Conservation (phyloP, 1,140 invertebrate genomes). For the Oryzaephilus surinamensis region DNA sequence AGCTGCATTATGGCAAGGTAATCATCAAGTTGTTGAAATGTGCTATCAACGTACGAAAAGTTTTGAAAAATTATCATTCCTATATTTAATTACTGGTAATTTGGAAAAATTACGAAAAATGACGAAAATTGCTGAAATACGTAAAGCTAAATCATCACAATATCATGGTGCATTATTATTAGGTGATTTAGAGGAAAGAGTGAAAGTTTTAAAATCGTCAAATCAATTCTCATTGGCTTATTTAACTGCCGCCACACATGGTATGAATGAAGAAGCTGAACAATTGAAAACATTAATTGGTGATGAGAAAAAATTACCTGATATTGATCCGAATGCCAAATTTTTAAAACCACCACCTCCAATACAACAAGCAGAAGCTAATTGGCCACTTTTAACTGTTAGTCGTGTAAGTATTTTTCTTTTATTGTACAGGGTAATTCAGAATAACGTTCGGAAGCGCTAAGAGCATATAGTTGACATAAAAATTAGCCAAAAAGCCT, state of each 20-base stretch:
- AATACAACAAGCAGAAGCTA: conserved; percentile 75
- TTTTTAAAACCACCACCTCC: conserved; percentile 82
- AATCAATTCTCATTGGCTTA: conserved; percentile 76
- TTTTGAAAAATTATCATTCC: conserved; percentile 96
- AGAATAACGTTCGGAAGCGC: too few species aligned
- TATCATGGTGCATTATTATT: conserved; percentile 90
- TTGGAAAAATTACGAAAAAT: conserved; percentile 96
- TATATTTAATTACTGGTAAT: conserved; percentile 98
- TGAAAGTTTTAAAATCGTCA: conserved; percentile 78
- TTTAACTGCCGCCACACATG: conserved; percentile 91
- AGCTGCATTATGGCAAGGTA: conserved; percentile 87
- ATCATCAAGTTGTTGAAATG: conserved; percentile 97
- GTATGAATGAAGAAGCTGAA: conserved; percentile 69
- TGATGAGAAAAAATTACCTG: conserved; percentile 58
- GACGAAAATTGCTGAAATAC: conserved; percentile 97
- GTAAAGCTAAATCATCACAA: conserved; percentile 91
- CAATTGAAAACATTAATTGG: conserved; percentile 54
- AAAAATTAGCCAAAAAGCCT: too few species aligned
- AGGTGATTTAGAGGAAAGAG: conserved; percentile 85
- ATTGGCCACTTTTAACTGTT: conserved; percentile 94
- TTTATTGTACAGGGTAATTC: too few species aligned
- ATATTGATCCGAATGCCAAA: conserved; percentile 62
- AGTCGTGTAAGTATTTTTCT: too few species aligned
- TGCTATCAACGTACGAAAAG: conserved; percentile 99
- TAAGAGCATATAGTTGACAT: too few species aligned